phyloP scores from a whole-genome alignment of 2,888 invertebrate genomes.

The Leptopterna dolabrata region DNA sequence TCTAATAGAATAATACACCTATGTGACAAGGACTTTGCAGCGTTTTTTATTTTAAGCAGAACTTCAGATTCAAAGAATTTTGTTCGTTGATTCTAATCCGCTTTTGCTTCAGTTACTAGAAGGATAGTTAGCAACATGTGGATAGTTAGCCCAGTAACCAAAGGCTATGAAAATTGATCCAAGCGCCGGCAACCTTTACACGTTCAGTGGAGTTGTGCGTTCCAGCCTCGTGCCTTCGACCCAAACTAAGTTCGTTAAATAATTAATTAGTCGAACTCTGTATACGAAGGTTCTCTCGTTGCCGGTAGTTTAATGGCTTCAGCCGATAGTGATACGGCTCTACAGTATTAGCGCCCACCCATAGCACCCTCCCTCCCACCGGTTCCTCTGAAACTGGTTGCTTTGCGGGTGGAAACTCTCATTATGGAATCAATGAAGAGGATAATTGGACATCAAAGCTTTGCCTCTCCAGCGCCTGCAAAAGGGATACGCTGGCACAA shows the following conservation, averaged over 20 bases:
- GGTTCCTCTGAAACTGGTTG: not conserved
- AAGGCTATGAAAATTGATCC: not conserved
- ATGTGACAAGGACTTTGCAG: too few species aligned
- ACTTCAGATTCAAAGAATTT: too few species aligned
- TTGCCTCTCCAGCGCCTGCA: not conserved
- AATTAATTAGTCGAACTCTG: slow-evolving; percentile 3
- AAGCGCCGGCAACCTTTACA: not conserved
- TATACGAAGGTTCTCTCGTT: slow-evolving; percentile 10
- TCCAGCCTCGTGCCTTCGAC: not conserved
- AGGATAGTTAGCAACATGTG: too few species aligned
- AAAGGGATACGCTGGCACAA: not conserved
- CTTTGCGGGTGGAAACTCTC: slow-evolving; percentile 26
- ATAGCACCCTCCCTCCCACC: not conserved
- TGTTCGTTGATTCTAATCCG: too few species aligned
- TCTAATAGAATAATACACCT: too few species aligned
- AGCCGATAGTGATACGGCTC: slow-evolving; percentile 4
- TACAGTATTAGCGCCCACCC: not conserved
- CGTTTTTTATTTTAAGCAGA: too few species aligned
- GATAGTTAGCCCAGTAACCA: not conserved
- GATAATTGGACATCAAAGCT: slow-evolving; percentile 28
- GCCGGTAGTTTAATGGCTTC: slow-evolving; percentile 24
- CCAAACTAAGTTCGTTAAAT: slow-evolving; percentile 3
- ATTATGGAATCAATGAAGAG: slow-evolving; percentile 26
- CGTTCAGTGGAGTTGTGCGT: not conserved
- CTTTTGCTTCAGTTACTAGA: too few species aligned